These are phyloP conservation scores for Drosophila austrosaltans DNA, from an alignment of 2,888 invertebrate genomes.

Conservation along the genomic window DNA sequence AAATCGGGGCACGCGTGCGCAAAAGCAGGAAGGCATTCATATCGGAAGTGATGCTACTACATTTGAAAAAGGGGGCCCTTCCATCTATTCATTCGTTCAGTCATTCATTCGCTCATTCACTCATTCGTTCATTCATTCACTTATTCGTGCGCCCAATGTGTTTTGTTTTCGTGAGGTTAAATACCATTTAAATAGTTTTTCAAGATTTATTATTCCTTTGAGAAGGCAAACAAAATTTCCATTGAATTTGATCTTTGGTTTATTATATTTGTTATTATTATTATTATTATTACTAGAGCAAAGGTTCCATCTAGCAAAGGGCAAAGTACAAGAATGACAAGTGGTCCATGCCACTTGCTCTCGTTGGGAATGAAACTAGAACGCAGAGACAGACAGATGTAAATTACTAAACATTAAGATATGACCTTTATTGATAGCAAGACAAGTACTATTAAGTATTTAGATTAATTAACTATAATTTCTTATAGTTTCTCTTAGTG, in stretches of 20 bases:
- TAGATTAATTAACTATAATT: too few relatives aligned
- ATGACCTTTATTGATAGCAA: too few relatives aligned
- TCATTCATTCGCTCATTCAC: neutral
- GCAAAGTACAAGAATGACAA: constrained; percentile 49
- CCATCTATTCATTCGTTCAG: neutral
- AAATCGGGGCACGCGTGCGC: constrained; percentile 52
- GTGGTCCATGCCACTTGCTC: constrained; percentile 37
- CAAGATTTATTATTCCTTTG: constrained; percentile 62
- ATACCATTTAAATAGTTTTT: constrained; percentile 53
- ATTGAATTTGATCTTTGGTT: constrained; percentile 62
- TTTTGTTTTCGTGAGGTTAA: constrained; percentile 57
- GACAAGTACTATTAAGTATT: too few relatives aligned
- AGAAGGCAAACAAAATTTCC: constrained; percentile 24
- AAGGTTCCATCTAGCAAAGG: constrained; percentile 12
- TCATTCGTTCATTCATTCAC: neutral
- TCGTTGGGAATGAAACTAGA: neutral
- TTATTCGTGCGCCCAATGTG: constrained; percentile 17
- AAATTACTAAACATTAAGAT: neutral
- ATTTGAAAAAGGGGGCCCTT: constrained; percentile 11
- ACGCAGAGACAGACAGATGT: neutral
- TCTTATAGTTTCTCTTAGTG: too few relatives aligned
- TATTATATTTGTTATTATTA: constrained; percentile 51
- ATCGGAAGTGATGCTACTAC: constrained; percentile 26
- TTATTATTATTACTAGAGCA: constrained; percentile 9
- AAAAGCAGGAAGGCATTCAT: constrained; percentile 17